Evolutionary conservation across 2,797 vertebrate species (phyloP).

Genomic region (Crocodylus rhombifer): DNA sequence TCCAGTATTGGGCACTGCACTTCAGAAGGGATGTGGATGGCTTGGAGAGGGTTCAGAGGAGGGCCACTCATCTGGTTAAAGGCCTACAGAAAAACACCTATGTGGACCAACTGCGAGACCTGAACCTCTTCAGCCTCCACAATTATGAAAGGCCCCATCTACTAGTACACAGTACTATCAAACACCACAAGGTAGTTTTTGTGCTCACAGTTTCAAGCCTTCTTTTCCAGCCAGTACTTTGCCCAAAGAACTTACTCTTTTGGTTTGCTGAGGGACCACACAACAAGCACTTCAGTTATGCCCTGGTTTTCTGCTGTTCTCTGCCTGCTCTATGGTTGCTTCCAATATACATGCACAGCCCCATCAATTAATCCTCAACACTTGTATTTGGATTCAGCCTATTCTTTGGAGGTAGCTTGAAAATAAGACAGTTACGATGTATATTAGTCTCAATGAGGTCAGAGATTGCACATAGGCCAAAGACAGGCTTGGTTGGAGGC

Average conservation of each 20-base stretch:
- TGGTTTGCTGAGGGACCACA: not conserved
- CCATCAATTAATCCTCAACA: not conserved
- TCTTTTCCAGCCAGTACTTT: not conserved
- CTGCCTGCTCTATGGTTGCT: not conserved
- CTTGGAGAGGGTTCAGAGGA: too few relatives aligned
- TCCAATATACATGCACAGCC: not conserved
- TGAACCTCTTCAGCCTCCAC: too few relatives aligned
- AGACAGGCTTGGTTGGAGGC: accelerated
- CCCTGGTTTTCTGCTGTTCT: not conserved
- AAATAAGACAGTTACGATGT: accelerated
- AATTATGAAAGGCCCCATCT: too few relatives aligned
- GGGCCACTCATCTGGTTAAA: too few relatives aligned
- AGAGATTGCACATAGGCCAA: not conserved
- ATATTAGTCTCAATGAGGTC: accelerated
- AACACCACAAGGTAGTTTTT: not conserved
- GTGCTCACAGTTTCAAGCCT: not conserved
- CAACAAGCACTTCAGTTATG: not conserved
- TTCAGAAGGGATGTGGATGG: too few relatives aligned
- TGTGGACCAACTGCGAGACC: too few relatives aligned
- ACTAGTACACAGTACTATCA: too few relatives aligned
- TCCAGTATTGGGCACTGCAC: too few relatives aligned
- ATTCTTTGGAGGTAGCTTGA: not conserved
- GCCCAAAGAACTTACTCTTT: accelerated
- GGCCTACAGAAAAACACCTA: too few relatives aligned
- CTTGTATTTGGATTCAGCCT: accelerated